A percentile compares a stretch with the other conserved stretches of the same genome.
Evolutionary conservation across 2,797 vertebrate genomes (phyloP).

Genomic region (Phoeniculus purpureus): DNA sequence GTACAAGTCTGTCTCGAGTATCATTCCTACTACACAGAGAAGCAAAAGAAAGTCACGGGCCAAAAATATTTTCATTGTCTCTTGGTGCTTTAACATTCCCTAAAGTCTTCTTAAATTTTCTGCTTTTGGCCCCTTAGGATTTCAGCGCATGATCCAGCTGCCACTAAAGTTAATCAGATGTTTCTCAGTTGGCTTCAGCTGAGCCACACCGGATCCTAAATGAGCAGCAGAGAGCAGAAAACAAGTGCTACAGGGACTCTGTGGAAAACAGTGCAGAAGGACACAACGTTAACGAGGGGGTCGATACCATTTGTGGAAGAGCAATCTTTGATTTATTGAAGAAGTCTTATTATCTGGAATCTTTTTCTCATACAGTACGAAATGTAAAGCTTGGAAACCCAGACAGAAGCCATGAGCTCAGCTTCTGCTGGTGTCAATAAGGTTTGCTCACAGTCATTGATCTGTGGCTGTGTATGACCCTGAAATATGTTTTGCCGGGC

Average conservation of each 20-base stretch:
- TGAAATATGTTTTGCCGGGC: background rate
- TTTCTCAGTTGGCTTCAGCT: constrained; percentile 1
- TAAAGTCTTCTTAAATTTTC: background rate
- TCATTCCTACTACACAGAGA: background rate
- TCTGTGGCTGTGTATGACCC: background rate
- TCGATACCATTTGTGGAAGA: background rate
- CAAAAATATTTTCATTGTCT: constrained; percentile 5
- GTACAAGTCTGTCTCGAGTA: background rate
- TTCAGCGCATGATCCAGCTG: background rate
- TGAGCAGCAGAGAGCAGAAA: background rate
- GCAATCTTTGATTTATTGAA: background rate
- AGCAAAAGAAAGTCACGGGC: background rate
- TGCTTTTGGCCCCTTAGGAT: background rate
- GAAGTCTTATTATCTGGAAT: background rate
- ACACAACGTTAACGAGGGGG: background rate
- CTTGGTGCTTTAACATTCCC: background rate
- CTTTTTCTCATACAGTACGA: background rate
- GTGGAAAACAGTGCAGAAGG: background rate
- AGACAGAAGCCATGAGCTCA: background rate
- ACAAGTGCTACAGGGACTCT: background rate
- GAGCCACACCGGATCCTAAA: background rate
- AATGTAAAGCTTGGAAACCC: background rate
- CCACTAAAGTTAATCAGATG: background rate
- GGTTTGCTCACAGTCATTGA: background rate
- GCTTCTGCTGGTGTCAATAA: background rate